phyloP scores from a whole-genome alignment of 2,888 invertebrate species.

The Ectemnius continuus region DNA sequence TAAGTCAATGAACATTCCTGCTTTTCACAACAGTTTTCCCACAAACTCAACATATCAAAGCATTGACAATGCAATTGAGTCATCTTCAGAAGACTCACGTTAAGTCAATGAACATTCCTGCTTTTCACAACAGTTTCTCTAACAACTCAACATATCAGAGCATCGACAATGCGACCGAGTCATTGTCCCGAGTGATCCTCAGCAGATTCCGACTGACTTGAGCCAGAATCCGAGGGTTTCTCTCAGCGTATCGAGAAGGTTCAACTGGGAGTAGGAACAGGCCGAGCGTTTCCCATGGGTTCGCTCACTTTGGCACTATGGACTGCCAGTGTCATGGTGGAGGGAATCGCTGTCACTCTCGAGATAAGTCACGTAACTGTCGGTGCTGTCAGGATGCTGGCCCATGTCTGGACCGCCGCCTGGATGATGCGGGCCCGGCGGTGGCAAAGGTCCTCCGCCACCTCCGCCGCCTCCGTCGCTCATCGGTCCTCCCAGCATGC shows the following conservation, averaged over 20 bases:
- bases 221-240: conserved; percentile 22
- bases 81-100: too few relatives aligned
- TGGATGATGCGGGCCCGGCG: conserved; percentile 70
- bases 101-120: too few relatives aligned
- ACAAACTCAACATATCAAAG: too few relatives aligned
- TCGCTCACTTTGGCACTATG: conserved; percentile 75
- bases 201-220: too few relatives aligned
- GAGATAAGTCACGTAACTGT: conserved; percentile 95
- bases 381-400: conserved; percentile 89
- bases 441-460: conserved; percentile 66
- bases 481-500: conserved; percentile 75
- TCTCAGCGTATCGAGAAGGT: conserved; percentile 42
- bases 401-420: conserved; percentile 80
- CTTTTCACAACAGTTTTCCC: too few relatives aligned
- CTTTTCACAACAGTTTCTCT: too few relatives aligned
- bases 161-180: too few relatives aligned
- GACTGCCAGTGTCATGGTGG: conserved; percentile 81
- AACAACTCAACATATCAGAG: too few relatives aligned
- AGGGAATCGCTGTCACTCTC: conserved; percentile 88
- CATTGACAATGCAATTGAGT: too few relatives aligned
- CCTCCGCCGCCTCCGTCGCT: conserved; percentile 71
- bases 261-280: conserved; percentile 43
- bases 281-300: conserved; percentile 46
- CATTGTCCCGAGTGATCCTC: too few relatives aligned
- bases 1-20: too few relatives aligned